Percentiles rank a stretch among this genome's conserved stretches.
phyloP scores from a whole-genome alignment of 2,888 invertebrate genomes.

The Drosophila dives region DNA sequence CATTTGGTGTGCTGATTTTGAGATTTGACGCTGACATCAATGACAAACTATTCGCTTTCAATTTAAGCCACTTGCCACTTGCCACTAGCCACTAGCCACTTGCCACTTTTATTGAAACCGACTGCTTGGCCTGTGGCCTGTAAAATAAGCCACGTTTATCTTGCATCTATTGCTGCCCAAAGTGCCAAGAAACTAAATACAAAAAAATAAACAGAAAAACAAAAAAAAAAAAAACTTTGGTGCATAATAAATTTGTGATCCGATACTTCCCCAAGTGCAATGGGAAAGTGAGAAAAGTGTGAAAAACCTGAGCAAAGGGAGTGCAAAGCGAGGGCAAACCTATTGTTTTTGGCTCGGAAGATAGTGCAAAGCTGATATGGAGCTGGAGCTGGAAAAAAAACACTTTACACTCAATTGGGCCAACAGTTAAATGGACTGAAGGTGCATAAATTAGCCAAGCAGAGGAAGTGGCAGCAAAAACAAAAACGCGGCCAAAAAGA shows the following conservation, averaged over 20 bases:
- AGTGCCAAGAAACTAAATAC: constrained; percentile 1
- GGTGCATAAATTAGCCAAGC: constrained; percentile 42
- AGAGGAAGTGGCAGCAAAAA: constrained; percentile 16
- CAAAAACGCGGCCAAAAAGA: background rate
- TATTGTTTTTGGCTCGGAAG: constrained; percentile 44
- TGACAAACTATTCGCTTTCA: constrained; percentile 48
- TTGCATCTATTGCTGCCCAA: constrained; percentile 20
- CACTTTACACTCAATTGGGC: constrained; percentile 57
- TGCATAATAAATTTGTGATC: constrained; percentile 36
- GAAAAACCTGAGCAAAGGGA: constrained; percentile 22
- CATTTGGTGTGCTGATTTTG: constrained; percentile 44
- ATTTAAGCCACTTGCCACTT: constrained; percentile 29
- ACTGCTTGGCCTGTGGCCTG: constrained; percentile 6
- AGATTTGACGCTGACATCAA: constrained; percentile 50
- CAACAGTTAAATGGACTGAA: constrained; percentile 24
- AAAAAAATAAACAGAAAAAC: background rate
- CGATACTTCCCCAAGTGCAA: constrained; percentile 62
- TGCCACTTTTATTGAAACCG: constrained; percentile 12
- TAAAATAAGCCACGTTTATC: constrained; percentile 9
- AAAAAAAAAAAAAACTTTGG: constrained; percentile 8
- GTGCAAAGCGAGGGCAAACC: constrained; percentile 6
- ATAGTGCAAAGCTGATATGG: constrained; percentile 34
- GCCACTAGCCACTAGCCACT: too few species aligned
- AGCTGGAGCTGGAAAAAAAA: constrained; percentile 17
- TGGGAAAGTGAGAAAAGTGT: constrained; percentile 60